phyloP scores from a whole-genome alignment of 2,888 invertebrate genomes.

The Xestia c-nigrum region DNA sequence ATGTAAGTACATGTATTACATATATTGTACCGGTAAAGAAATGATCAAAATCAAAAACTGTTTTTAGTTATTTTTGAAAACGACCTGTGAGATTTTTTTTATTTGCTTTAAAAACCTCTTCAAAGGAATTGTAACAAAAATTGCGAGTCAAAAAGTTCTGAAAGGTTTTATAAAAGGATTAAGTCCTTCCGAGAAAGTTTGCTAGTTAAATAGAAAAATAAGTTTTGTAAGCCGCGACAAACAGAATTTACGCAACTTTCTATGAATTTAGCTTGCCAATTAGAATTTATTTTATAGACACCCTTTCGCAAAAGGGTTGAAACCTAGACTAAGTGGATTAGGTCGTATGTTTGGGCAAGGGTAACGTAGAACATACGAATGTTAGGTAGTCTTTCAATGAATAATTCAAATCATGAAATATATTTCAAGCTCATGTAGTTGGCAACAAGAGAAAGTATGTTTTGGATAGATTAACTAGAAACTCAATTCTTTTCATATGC shows the following conservation, averaged over 20 bases:
- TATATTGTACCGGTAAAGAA: no score
- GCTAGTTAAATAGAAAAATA: slow-evolving; percentile 2
- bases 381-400: background rate
- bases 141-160: slow-evolving; percentile 9
- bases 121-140: slow-evolving; percentile 14
- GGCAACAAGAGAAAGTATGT: background rate
- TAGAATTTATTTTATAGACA: background rate
- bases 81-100: background rate
- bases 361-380: background rate
- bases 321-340: background rate
- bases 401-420: background rate
- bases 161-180: background rate
- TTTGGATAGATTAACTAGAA: no score
- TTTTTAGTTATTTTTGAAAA: background rate
- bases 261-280: background rate
- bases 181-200: background rate
- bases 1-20: no score
- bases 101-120: background rate
- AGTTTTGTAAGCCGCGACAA: background rate
- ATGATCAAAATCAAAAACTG: background rate
- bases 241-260: slow-evolving; percentile 3
- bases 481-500: no score
- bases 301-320: background rate
- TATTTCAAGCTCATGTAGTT: background rate
- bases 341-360: background rate